Evolutionary conservation across 2,888 invertebrate genomes (phyloP).

Genomic region (Ochropleura plecta): DNA sequence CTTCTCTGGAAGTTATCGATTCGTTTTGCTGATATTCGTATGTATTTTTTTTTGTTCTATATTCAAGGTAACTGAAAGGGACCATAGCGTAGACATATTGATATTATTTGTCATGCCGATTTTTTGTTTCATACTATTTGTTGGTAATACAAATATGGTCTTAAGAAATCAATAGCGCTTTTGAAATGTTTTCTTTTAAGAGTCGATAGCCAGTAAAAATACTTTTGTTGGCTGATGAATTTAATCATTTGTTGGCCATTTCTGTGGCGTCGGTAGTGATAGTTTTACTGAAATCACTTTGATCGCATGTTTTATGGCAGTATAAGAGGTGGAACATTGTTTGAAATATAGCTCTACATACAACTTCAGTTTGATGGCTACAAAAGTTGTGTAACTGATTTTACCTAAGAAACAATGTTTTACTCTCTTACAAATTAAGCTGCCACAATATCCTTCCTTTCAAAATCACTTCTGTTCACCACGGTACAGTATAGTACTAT

Average conservation of each 20-base stretch:
- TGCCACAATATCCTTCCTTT: not conserved
- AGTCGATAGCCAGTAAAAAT: not conserved
- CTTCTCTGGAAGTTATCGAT: not conserved
- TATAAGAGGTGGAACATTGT: not conserved
- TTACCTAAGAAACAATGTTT: not conserved
- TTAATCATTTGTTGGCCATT: not conserved
- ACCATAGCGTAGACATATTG: not conserved
- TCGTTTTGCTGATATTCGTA: not conserved
- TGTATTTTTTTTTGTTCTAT: not conserved
- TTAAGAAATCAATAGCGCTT: not conserved
- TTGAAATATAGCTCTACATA: not conserved
- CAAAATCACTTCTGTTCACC: slow-evolving; percentile 14
- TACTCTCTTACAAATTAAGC: not conserved
- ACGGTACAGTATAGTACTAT: slow-evolving; percentile 62
- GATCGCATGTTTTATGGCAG: not conserved
- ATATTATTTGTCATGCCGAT: not conserved
- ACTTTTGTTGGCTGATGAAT: not conserved
- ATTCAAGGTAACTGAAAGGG: not conserved
- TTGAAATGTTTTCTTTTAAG: not conserved
- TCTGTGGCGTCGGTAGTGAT: not conserved
- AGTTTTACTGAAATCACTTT: not conserved
- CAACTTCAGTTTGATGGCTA: too few species aligned
- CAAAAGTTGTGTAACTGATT: not conserved
- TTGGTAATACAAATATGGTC: not conserved
- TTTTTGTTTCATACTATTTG: not conserved